phyloP scores from a whole-genome alignment of 1,140 invertebrate species.

The Diplogasteroides magnus region DNA sequence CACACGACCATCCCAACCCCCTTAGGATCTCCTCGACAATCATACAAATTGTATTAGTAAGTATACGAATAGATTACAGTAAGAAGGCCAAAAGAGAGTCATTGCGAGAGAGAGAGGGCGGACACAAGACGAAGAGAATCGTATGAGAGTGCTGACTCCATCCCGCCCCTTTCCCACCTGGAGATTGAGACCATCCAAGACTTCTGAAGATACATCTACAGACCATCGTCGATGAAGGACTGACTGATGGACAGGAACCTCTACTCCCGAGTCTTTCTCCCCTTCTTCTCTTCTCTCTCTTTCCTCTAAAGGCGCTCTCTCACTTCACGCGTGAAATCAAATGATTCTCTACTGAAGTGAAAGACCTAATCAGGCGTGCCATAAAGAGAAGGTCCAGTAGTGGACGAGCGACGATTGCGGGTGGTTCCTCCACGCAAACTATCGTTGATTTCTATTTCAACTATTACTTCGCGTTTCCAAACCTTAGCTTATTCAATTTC shows the following conservation, averaged over 20 bases:
- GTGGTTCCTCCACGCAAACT: too few relatives aligned
- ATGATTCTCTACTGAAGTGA: constrained; percentile 22
- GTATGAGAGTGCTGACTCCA: not conserved
- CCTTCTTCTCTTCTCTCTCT: not conserved
- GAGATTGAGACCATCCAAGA: too few relatives aligned
- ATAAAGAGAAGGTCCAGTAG: too few relatives aligned
- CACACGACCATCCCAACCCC: too few relatives aligned
- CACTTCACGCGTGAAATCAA: constrained; percentile 21
- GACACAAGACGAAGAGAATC: not conserved
- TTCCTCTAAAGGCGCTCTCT: constrained; percentile 1
- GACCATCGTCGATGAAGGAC: not conserved
- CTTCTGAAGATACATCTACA: too few relatives aligned
- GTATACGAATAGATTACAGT: not conserved
- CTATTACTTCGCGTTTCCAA: too few relatives aligned
- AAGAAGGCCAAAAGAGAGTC: not conserved
- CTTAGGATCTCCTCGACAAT: too few relatives aligned
- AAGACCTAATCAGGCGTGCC: constrained; percentile 21
- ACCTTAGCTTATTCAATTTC: too few relatives aligned
- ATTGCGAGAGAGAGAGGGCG: not conserved
- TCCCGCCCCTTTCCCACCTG: not conserved
- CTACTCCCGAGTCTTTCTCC: not conserved
- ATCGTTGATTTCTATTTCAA: too few relatives aligned
- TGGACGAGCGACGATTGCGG: too few relatives aligned
- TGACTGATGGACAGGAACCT: not conserved
- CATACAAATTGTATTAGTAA: too few relatives aligned